A percentile compares a stretch with the other conserved stretches of the same genome.
Evolutionary conservation across 2,113 vertebrate species (phyloP).

Genomic region (Ophiodon elongatus): DNA sequence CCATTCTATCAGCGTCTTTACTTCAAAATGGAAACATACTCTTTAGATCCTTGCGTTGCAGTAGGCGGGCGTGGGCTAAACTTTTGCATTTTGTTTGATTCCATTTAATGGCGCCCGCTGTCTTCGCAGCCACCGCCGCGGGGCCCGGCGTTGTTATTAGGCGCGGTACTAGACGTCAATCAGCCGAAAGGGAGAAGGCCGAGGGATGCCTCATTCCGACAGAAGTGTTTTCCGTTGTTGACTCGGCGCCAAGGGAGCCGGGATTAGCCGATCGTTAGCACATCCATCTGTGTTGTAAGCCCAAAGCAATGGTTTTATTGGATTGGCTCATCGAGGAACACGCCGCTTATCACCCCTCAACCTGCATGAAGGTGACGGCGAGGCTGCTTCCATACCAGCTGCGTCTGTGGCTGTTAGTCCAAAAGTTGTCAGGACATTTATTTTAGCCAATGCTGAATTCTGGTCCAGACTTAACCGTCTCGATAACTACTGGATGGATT

Average conservation of each 20-base stretch:
- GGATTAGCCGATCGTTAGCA: constrained; percentile 37
- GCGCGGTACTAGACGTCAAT: constrained; percentile 18
- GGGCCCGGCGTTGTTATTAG: constrained; percentile 32
- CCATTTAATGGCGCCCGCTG: background rate
- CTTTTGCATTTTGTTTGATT: constrained; percentile 37
- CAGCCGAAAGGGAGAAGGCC: constrained; percentile 15
- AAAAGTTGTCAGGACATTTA: background rate
- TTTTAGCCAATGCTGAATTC: background rate
- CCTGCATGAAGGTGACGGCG: constrained; percentile 6
- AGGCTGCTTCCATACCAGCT: constrained; percentile 2
- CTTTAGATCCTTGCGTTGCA: constrained; percentile 26
- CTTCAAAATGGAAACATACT: constrained; percentile 47
- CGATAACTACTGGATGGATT: background rate
- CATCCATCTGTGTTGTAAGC: constrained; percentile 48
- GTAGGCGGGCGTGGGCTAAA: constrained; percentile 15
- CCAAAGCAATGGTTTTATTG: constrained; percentile 38
- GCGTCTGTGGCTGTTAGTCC: background rate
- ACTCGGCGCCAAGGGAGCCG: constrained; percentile 15
- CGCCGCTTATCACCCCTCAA: background rate
- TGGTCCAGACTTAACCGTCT: background rate
- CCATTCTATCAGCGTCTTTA: constrained; percentile 42
- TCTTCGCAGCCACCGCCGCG: background rate
- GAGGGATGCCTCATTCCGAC: background rate
- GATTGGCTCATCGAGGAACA: constrained; percentile 22
- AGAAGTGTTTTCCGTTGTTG: constrained; percentile 29